Base-by-base conservation (phyloP, 92 coral and sea anemone genomes). In the Epizoanthus stellaris region DNA sequence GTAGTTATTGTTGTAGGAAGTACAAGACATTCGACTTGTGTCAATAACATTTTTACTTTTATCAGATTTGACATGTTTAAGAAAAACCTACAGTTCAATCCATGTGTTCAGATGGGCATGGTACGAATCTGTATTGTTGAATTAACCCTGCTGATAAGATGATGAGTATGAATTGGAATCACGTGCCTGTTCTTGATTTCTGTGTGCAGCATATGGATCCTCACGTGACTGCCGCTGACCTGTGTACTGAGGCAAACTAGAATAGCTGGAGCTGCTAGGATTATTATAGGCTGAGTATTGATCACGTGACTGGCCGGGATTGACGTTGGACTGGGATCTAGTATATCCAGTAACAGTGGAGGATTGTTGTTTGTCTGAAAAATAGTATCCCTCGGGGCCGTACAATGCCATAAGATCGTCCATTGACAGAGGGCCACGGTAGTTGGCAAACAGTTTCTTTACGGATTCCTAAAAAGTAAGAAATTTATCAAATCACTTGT, bases 371-470 rank as follows among this genome's bases (percentile, higher is more conserved):
- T 25, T 63, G 61, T 62, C 3, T 4, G 83, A 63, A 21, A 73
- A 79, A 21, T 79, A 79, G 14, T n/a, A n/a, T 0, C 83, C 83
- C 0, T 70, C 72, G 25, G 83, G 83, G 7, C 71, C 83, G 34
- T 79, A 79, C 19, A 79, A 25, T 3, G 83, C 71, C 40, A 62
- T 43, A 0, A 79, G 72, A 42, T 79, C 83, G 20, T 45, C 57
- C 60, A 43, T 14, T n/a, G 83, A 43, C 36, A 79, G 17, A 21
- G 83, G 83, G 6, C 83, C 83, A 30, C 40, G 83, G 61, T 79
- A 79, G 13, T 63, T 79, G 36, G 72, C 71, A 79, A 79, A 79
- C 4, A 63, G 67, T 43, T 43, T 79, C 83, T 45, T 63, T 42
- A 79, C 15, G 23, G 67, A 3, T 38, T 79, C 83, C 83, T 79